Evolutionary conservation across 2,888 invertebrate genomes (phyloP).

Genomic region (Folsomia manolachei): DNA sequence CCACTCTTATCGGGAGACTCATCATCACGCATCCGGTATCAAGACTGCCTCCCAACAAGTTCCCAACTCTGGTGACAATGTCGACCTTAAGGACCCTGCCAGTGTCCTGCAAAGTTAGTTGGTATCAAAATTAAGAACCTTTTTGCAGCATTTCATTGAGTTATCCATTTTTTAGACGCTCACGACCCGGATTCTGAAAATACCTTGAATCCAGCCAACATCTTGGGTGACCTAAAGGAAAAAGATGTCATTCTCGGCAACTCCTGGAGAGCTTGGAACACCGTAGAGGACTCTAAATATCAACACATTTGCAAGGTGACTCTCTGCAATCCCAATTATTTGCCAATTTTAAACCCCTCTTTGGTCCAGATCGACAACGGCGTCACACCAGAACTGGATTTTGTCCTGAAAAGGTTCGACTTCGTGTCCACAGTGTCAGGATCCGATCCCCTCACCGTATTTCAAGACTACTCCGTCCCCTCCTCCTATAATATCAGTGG

Average conservation of each 20-base stretch:
- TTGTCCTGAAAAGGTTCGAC: neutral
- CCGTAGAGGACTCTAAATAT: neutral
- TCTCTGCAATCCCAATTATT: too few relatives aligned
- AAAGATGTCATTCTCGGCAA: neutral
- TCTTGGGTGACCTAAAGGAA: neutral
- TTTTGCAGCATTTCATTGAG: too few relatives aligned
- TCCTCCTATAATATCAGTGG: neutral
- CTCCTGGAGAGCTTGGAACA: neutral
- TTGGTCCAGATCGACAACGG: neutral
- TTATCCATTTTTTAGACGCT: too few relatives aligned
- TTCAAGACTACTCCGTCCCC: neutral
- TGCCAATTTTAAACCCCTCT: too few relatives aligned
- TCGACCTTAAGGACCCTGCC: too few relatives aligned
- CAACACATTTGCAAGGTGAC: neutral
- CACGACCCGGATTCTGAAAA: too few relatives aligned
- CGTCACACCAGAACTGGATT: neutral
- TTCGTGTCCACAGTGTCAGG: neutral
- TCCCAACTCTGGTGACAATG: too few relatives aligned
- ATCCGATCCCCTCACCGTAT: neutral
- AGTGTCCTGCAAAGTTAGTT: too few relatives aligned
- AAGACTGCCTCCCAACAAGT: too few relatives aligned
- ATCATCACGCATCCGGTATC: too few relatives aligned
- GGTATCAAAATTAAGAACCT: too few relatives aligned
- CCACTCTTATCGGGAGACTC: too few relatives aligned
- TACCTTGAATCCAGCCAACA: neutral